A percentile compares a stretch with the other conserved stretches of the same genome.
These are phyloP conservation scores for Pseudopipra pipra DNA, from an alignment of 2,113 vertebrate species.

Conservation along the genomic window DNA sequence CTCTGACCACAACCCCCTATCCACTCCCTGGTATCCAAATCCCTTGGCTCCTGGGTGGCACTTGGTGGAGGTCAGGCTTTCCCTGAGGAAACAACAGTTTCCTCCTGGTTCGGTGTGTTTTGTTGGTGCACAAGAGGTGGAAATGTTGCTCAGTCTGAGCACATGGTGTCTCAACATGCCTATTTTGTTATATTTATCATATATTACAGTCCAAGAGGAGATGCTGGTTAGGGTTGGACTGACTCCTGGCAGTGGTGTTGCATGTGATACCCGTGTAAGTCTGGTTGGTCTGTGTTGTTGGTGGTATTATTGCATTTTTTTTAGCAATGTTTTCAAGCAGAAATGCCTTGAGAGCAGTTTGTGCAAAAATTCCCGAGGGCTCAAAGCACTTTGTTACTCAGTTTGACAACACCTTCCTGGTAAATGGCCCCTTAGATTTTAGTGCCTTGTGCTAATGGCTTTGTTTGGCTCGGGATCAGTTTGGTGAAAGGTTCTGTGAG, in stretches of 20 bases:
- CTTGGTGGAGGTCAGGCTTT: neutral
- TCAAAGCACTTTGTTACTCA: neutral
- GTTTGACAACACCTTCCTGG: neutral
- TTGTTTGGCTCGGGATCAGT: neutral
- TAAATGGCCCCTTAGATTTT: neutral
- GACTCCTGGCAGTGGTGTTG: neutral
- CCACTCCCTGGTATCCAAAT: neutral
- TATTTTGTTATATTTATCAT: neutral
- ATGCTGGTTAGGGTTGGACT: neutral
- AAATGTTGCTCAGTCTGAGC: neutral
- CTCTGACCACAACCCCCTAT: accelerated
- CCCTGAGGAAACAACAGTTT: neutral
- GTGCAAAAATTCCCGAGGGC: neutral
- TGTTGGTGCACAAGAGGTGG: neutral
- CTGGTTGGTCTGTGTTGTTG: neutral
- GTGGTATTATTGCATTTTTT: neutral
- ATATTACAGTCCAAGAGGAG: neutral
- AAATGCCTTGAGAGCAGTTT: neutral
- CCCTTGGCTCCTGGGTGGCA: neutral
- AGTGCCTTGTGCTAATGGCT: neutral
- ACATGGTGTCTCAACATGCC: neutral
- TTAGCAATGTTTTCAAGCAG: neutral
- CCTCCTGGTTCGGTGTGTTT: neutral
- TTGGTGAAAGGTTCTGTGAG: neutral
- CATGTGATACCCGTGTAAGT: neutral